phyloP scores from a whole-genome alignment of 2,113 vertebrate genomes.

The Andinoacara biseriatus region DNA sequence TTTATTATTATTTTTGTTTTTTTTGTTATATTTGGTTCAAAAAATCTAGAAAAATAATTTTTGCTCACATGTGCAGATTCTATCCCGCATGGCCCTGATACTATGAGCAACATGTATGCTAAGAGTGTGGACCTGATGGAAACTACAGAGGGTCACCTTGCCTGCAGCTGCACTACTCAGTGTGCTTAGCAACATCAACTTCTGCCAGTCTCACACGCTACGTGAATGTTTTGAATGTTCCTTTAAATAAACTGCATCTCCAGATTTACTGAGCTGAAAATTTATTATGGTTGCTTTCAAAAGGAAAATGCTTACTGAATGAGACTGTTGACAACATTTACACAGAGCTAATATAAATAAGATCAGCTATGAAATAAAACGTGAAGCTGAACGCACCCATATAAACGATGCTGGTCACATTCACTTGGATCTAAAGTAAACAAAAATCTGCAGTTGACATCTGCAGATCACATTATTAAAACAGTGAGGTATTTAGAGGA shows the following conservation, averaged over 20 bases:
- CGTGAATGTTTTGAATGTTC: conserved; percentile 10
- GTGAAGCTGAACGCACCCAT: background rate
- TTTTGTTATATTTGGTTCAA: background rate
- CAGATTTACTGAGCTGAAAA: background rate
- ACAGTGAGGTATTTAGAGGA: no score
- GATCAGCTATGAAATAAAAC: background rate
- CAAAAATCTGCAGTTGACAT: no score
- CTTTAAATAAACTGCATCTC: conserved; percentile 57
- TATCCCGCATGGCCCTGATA: background rate
- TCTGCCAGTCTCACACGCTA: background rate
- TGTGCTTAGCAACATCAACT: conserved; percentile 59
- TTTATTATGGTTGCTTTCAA: background rate
- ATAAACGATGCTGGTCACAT: background rate
- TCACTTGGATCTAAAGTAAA: no score
- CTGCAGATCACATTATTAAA: no score
- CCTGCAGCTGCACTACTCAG: conserved; percentile 71
- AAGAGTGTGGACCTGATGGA: conserved; percentile 72
- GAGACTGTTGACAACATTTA: background rate
- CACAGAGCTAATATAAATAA: background rate
- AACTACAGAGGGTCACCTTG: conserved; percentile 67
- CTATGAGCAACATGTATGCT: conserved; percentile 40
- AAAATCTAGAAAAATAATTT: background rate
- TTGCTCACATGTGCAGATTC: conserved; percentile 53
- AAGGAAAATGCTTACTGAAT: background rate
- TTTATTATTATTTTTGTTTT: no score